These are phyloP conservation scores for Drepana falcataria DNA, from an alignment of 2,888 invertebrate species.

Conservation along the genomic window DNA sequence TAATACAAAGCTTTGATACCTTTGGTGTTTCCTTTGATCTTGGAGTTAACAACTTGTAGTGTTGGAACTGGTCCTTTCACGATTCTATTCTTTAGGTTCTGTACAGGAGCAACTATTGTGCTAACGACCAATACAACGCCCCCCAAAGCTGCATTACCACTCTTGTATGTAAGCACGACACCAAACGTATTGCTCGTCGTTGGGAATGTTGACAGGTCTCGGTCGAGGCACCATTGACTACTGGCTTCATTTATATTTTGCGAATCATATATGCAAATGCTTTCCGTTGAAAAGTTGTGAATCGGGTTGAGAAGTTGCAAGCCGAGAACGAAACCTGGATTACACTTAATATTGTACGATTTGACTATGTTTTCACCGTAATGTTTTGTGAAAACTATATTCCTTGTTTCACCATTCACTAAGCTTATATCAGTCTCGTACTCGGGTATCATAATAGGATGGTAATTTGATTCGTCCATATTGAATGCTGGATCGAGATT, in stretches of 20 bases:
- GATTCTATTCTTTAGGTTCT: slow-evolving; percentile 85
- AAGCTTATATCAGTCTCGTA: slow-evolving; percentile 80
- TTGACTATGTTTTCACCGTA: slow-evolving; percentile 77
- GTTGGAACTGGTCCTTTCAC: slow-evolving; percentile 90
- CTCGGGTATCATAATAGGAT: slow-evolving; percentile 85
- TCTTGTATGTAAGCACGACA: slow-evolving; percentile 87
- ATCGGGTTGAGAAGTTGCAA: slow-evolving; percentile 94
- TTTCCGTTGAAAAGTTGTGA: slow-evolving; percentile 91
- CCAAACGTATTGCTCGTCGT: slow-evolving; percentile 91
- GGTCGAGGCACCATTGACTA: slow-evolving; percentile 86
- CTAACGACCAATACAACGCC: slow-evolving; percentile 89
- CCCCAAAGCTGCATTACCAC: slow-evolving; percentile 88
- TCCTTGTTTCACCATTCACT: slow-evolving; percentile 86
- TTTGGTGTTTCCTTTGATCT: slow-evolving; percentile 88
- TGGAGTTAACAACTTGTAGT: slow-evolving; percentile 83
- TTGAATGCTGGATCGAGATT: slow-evolving; percentile 82
- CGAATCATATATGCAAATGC: slow-evolving; percentile 88
- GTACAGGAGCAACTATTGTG: slow-evolving; percentile 84
- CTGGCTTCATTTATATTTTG: slow-evolving; percentile 82
- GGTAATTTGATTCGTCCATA: slow-evolving; percentile 83
- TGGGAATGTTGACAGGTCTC: slow-evolving; percentile 94
- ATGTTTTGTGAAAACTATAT: slow-evolving; percentile 85
- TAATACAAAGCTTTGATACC: slow-evolving; percentile 92
- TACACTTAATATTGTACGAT: slow-evolving; percentile 82
- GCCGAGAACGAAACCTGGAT: slow-evolving; percentile 91